Percentiles rank a stretch among this genome's conserved stretches.
phyloP scores from a whole-genome alignment of 2,797 vertebrate genomes.

The Crax fasciolata region DNA sequence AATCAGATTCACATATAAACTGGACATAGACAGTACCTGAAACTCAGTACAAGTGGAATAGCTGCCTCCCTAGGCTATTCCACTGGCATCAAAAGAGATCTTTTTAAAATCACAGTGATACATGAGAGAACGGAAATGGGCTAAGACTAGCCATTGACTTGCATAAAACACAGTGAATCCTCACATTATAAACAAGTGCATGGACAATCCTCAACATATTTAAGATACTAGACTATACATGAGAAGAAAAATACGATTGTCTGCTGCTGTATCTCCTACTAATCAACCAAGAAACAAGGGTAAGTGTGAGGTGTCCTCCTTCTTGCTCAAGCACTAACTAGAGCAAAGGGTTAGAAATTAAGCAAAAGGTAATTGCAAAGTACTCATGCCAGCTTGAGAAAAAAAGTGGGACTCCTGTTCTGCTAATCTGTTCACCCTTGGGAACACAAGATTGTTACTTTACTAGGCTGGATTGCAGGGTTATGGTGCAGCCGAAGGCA shows the following conservation, averaged over 20 bases:
- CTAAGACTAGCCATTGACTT: not conserved
- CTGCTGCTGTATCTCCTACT: not conserved
- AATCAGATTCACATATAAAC: not conserved
- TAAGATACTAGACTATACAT: not conserved
- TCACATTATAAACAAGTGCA: not conserved
- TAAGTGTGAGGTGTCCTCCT: not conserved
- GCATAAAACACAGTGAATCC: not conserved
- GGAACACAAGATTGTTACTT: not conserved
- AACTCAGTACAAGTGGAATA: not conserved
- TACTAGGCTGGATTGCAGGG: not conserved
- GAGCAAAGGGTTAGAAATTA: not conserved
- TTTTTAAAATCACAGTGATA: not conserved
- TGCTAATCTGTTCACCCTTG: not conserved
- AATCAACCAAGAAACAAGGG: not conserved
- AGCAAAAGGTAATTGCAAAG: not conserved
- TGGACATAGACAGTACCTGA: not conserved
- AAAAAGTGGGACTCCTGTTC: not conserved
- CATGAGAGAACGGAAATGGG: not conserved
- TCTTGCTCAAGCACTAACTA: not conserved
- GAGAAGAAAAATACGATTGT: not conserved
- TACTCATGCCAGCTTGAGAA: not conserved
- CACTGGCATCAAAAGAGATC: not conserved
- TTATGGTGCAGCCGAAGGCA: not conserved
- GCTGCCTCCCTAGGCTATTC: accelerated
- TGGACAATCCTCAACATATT: not conserved